These are phyloP conservation scores for Papilio protenor DNA, from an alignment of 2,888 invertebrate genomes.

Conservation along the genomic window DNA sequence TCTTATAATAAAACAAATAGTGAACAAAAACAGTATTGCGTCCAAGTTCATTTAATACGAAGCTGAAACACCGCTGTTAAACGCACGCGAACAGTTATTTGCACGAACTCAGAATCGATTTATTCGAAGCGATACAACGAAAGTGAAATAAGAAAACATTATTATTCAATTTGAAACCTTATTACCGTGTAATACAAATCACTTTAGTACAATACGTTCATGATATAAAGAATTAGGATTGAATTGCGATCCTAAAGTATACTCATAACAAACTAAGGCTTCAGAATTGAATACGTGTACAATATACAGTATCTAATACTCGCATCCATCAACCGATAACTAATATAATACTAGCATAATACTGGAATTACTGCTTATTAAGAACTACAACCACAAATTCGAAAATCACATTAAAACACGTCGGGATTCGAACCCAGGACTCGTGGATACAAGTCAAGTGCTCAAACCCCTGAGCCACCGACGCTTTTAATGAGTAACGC, in stretches of 20 bases:
- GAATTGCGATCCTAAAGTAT: not conserved
- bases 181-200: not conserved
- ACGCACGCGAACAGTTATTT: constrained; percentile 36
- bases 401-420: too few species aligned
- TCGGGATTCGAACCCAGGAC: too few species aligned
- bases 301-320: not conserved
- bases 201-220: not conserved
- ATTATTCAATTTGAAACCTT: not conserved
- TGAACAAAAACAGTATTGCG: constrained; percentile 28
- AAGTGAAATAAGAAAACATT: not conserved
- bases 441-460: too few species aligned
- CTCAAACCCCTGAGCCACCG: too few species aligned
- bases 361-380: too few species aligned
- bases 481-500: too few species aligned
- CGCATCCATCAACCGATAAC: not conserved
- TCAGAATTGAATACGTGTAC: not conserved
- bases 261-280: not conserved
- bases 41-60: constrained; percentile 35
- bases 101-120: constrained; percentile 36
- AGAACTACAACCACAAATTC: too few species aligned
- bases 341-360: too few species aligned
- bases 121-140: constrained; percentile 16
- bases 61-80: constrained; percentile 27
- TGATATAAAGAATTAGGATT: not conserved
- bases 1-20: constrained; percentile 3